A percentile compares a stretch with the other conserved stretches of the same genome.
Evolutionary conservation across 2,797 vertebrate species (phyloP).

Genomic region (Pogonophryne albipinna): DNA sequence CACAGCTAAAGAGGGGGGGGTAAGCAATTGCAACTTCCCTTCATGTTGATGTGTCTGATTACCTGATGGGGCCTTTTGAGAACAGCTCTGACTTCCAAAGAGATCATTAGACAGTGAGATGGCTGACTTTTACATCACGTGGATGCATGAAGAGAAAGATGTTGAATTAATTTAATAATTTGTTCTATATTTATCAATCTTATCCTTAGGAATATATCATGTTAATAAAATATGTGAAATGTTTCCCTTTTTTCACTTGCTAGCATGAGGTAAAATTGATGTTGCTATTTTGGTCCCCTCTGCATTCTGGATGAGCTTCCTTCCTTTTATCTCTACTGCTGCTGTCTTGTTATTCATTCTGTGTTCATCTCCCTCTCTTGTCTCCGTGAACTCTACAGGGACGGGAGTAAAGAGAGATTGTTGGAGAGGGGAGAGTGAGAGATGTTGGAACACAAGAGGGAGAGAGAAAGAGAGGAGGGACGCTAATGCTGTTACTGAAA

Average conservation of each 20-base stretch:
- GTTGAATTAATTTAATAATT: neutral
- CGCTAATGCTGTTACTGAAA: conserved; percentile 16
- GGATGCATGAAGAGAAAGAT: neutral
- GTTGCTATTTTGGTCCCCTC: conserved; percentile 54
- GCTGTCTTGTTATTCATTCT: conserved; percentile 70
- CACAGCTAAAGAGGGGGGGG: neutral
- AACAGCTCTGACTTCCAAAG: conserved; percentile 4
- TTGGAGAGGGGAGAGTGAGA: conserved; percentile 23
- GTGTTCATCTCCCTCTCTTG: conserved; percentile 61
- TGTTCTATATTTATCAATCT: neutral
- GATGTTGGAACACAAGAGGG: conserved; percentile 14
- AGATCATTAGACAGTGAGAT: neutral
- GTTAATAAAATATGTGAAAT: neutral
- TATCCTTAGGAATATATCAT: neutral
- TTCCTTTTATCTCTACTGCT: conserved; percentile 64
- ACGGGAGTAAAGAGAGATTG: conserved; percentile 39
- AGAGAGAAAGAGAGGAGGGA: neutral
- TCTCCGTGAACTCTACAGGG: conserved; percentile 51
- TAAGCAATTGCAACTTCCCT: conserved; percentile 4
- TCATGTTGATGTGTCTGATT: conserved; percentile 32
- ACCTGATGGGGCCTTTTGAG: conserved; percentile 36
- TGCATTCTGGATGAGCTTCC: conserved; percentile 46
- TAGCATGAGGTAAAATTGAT: conserved; percentile 33
- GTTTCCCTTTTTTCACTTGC: conserved; percentile 8
- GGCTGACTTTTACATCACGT: conserved; percentile 10